A percentile compares a stretch with the other conserved stretches of the same genome.
These are phyloP conservation scores for Dryobates pubescens DNA, from an alignment of 2,797 vertebrate species.

Conservation along the genomic window DNA sequence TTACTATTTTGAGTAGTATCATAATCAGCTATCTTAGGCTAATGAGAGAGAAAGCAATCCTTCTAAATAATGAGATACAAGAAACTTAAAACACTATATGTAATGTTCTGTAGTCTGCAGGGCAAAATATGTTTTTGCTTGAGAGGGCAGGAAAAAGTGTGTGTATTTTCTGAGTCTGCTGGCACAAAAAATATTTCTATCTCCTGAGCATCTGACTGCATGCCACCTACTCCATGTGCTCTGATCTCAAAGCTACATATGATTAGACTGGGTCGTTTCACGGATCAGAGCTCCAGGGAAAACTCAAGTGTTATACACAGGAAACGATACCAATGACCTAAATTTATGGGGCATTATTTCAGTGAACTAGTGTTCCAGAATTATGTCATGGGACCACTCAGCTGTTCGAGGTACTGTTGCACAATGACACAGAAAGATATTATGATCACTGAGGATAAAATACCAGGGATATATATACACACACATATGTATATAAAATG, in stretches of 20 bases:
- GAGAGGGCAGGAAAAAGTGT: neutral
- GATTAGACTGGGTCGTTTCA: neutral
- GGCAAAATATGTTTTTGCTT: neutral
- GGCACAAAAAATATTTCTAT: neutral
- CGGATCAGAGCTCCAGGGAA: neutral
- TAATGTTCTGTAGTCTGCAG: neutral
- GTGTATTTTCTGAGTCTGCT: neutral
- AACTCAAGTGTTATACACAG: neutral
- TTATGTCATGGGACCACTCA: neutral
- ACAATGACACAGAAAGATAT: neutral
- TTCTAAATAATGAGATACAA: neutral
- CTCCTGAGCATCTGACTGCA: neutral
- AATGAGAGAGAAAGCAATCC: neutral
- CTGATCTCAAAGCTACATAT: neutral
- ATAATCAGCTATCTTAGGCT: neutral
- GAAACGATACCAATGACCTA: neutral
- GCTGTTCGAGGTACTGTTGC: neutral
- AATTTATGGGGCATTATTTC: conserved; percentile 19
- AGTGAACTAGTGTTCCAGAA: neutral
- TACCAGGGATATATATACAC: neutral
- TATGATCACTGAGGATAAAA: neutral
- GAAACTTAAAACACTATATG: neutral
- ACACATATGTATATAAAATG: too few relatives aligned
- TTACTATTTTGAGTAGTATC: neutral
- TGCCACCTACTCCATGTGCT: neutral